Evolutionary conservation across 2,888 invertebrate genomes (phyloP).

Genomic region (Pegoplata infirma): DNA sequence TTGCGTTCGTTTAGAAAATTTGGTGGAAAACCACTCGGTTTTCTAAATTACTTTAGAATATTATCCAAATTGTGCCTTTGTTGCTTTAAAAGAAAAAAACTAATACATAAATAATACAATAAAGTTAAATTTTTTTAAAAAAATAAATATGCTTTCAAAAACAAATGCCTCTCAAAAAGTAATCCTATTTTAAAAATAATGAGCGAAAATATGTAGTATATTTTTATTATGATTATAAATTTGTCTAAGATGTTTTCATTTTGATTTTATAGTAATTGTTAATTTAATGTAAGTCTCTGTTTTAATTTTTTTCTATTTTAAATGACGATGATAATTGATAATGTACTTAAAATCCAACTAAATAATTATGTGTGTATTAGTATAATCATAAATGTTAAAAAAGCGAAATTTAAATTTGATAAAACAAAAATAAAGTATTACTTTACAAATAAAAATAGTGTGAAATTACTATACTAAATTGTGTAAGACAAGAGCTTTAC

Average conservation of each 20-base stretch:
- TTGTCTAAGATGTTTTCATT: neutral
- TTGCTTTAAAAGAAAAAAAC: neutral
- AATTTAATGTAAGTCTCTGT: slow-evolving; percentile 18
- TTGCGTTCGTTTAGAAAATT: no score
- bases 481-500: no score
- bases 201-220: no score
- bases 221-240: neutral
- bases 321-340: slow-evolving; percentile 54
- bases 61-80: neutral
- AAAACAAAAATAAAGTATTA: slow-evolving; percentile 45
- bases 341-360: slow-evolving; percentile 63
- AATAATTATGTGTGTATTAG: slow-evolving; percentile 58
- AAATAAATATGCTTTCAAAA: neutral
- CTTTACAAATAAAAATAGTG: slow-evolving; percentile 19
- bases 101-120: neutral
- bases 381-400: slow-evolving; percentile 63
- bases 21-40: no score
- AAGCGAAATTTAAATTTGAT: slow-evolving; percentile 4
- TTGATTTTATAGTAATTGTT: neutral
- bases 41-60: no score
- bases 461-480: no score
- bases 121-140: no score
- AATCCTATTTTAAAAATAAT: neutral
- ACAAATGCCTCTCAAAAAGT: neutral
- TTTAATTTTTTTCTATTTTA: slow-evolving; percentile 20